Evolutionary conservation across 2,113 vertebrate species (phyloP).

Genomic region (Paracanthobrama guichenoti): DNA sequence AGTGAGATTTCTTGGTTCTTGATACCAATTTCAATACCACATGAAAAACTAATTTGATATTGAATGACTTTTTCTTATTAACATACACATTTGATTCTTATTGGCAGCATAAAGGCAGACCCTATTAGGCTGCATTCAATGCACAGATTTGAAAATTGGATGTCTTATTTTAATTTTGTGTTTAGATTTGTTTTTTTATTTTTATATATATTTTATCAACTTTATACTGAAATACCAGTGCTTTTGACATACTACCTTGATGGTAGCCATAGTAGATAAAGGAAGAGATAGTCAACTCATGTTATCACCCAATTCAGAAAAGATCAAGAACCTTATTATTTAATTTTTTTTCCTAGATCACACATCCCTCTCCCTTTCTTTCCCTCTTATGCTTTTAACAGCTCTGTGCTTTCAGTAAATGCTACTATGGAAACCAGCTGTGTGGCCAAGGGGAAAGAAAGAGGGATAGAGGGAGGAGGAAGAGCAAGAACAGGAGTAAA

Average conservation of each 20-base stretch:
- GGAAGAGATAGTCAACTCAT: neutral
- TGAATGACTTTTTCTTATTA: neutral
- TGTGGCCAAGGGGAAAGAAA: conserved; percentile 53
- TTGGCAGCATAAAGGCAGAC: neutral
- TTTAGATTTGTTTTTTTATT: too few species aligned
- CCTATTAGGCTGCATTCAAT: neutral
- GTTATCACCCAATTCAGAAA: neutral
- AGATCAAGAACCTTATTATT: conserved; percentile 27
- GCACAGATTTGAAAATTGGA: neutral
- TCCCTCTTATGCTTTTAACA: conserved; percentile 53
- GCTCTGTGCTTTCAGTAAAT: conserved; percentile 67
- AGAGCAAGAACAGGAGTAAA: conserved; percentile 57
- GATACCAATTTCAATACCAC: neutral
- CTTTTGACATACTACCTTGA: neutral
- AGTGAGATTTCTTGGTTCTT: neutral
- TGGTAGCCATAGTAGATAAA: neutral
- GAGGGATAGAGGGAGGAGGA: conserved; percentile 31
- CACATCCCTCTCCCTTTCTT: conserved; percentile 22
- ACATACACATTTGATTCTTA: neutral
- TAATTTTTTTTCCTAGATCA: neutral
- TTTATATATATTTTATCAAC: neutral
- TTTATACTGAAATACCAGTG: neutral
- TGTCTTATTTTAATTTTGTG: neutral
- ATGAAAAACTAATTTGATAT: neutral
- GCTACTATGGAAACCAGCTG: conserved; percentile 70